phyloP scores from a whole-genome alignment of 2,888 invertebrate genomes.

The Eucriotettix oculatus region DNA sequence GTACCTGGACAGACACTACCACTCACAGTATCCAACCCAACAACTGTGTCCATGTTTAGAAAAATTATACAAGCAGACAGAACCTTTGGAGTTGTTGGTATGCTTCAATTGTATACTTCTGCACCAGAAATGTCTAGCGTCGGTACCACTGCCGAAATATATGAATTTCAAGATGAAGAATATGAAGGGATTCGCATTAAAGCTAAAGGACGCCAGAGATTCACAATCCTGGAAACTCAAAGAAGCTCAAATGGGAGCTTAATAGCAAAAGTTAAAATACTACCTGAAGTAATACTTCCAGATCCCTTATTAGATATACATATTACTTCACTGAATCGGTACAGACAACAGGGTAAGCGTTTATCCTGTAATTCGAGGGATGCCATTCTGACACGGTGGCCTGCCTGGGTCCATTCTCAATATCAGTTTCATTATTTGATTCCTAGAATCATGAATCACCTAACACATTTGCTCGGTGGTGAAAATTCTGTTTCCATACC shows the following conservation, averaged over 20 bases:
- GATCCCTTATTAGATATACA: constrained; percentile 33
- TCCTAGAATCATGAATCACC: constrained; percentile 23
- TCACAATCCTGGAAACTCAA: constrained; percentile 36
- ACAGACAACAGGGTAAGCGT: constrained; percentile 18
- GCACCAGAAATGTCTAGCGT: constrained; percentile 3
- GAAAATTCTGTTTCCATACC: constrained; percentile 1
- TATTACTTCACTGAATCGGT: constrained; percentile 20
- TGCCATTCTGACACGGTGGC: constrained; percentile 43
- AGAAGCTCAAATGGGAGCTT: constrained; percentile 30
- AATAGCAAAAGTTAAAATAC: constrained; percentile 43
- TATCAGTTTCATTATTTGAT: constrained; percentile 36
- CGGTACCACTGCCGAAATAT: constrained; percentile 49
- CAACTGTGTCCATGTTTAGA: constrained; percentile 38
- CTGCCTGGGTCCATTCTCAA: constrained; percentile 45
- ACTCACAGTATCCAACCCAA: constrained; percentile 38
- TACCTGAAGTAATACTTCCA: constrained; percentile 46
- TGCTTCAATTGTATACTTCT: constrained; percentile 16
- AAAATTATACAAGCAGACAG: constrained; percentile 38
- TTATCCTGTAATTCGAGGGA: constrained; percentile 23
- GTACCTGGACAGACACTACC: constrained; percentile 71
- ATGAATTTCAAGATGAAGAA: constrained; percentile 36
- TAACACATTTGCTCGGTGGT: constrained; percentile 21
- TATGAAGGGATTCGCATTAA: constrained; percentile 41
- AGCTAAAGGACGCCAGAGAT: constrained; percentile 62
- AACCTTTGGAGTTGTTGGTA: constrained; percentile 46